Evolutionary conservation across 2,797 vertebrate species (phyloP).

Genomic region (Chelonia mydas): DNA sequence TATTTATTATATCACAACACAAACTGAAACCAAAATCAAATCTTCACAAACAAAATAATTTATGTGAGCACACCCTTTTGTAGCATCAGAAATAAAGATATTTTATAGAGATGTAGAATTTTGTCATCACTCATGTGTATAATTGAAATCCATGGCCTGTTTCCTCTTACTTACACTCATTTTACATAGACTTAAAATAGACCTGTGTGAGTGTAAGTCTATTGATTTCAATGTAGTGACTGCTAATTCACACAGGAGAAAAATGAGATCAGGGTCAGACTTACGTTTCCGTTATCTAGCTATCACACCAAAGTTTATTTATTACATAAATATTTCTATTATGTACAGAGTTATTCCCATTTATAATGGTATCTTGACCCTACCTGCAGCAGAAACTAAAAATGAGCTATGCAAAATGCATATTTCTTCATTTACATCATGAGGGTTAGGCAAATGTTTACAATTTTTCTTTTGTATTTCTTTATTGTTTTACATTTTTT

Average conservation of each 20-base stretch:
- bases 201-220: neutral
- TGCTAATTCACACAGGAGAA: neutral
- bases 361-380: neutral
- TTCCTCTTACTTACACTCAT: neutral
- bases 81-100: neutral
- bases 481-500: neutral
- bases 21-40: neutral
- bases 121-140: accelerated
- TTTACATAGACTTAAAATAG: neutral
- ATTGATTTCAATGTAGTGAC: neutral
- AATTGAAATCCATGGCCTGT: neutral
- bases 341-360: neutral
- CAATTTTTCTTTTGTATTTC: neutral
- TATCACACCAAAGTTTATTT: neutral
- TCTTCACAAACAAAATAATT: neutral
- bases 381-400: neutral
- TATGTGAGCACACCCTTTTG: neutral
- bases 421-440: neutral
- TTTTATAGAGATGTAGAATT: neutral
- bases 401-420: accelerated
- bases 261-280: neutral
- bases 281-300: neutral
- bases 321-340: neutral
- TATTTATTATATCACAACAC: neutral
- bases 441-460: neutral